A percentile compares a stretch with the other conserved stretches of the same genome.
These are phyloP conservation scores for Maconellicoccus hirsutus DNA, from an alignment of 1,140 invertebrate species.

Conservation along the genomic window DNA sequence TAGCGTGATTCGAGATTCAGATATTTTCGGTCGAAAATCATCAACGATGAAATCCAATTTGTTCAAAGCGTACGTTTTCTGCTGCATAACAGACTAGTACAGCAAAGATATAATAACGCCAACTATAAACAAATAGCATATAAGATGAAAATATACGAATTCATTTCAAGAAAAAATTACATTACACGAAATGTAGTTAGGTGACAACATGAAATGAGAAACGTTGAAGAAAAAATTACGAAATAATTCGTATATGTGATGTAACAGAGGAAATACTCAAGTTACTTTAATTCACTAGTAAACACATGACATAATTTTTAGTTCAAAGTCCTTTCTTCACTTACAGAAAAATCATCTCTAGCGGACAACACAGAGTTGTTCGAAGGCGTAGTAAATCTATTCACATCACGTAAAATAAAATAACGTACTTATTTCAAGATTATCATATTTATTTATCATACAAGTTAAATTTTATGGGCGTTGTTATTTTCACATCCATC, in stretches of 20 bases:
- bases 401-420: no score
- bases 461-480: no score
- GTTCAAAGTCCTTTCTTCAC: no score
- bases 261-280: not conserved
- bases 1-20: constrained; percentile 97
- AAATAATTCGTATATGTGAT: not conserved
- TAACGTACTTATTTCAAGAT: no score
- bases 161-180: not conserved
- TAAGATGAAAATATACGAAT: no score
- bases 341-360: no score
- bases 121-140: constrained; percentile 42
- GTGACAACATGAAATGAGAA: no score
- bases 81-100: constrained; percentile 82
- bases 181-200: not conserved
- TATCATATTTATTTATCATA: no score
- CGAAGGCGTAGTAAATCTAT: no score
- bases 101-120: constrained; percentile 93
- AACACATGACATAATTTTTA: not conserved
- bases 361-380: no score
- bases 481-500: no score
- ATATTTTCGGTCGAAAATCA: constrained; percentile 97
- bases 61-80: constrained; percentile 83
- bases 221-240: no score
- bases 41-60: constrained; percentile 90
- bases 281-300: not conserved